Conservation (phyloP, 2,113 vertebrate species). For the Eretmochelys imbricata region DNA sequence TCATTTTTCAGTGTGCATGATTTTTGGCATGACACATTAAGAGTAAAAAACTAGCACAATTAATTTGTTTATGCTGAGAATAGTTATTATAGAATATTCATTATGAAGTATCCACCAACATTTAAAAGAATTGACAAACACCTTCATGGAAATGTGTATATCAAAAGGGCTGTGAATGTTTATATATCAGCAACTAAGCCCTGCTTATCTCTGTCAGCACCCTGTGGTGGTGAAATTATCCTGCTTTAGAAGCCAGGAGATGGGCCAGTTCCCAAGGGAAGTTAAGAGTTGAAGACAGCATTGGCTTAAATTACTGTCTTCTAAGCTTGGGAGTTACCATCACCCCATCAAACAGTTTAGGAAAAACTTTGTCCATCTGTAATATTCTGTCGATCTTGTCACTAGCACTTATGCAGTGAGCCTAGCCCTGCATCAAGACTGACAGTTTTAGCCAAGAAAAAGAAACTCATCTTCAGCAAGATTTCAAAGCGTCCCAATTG, state of each 20-base stretch:
- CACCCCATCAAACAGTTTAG: accelerated
- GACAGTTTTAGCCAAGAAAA: background rate
- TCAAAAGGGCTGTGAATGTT: background rate
- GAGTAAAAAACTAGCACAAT: background rate
- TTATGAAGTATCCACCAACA: background rate
- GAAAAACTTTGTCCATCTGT: background rate
- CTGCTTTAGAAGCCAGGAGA: background rate
- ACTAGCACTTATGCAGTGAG: background rate
- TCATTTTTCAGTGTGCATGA: background rate
- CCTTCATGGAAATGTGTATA: background rate
- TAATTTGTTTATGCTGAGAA: background rate
- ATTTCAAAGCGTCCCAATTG: background rate
- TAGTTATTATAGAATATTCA: background rate
- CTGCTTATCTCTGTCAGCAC: background rate
- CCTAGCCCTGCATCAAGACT: background rate
- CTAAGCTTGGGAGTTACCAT: background rate
- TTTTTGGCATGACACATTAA: background rate
- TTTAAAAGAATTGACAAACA: background rate
- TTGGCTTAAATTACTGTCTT: background rate
- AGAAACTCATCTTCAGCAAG: accelerated
- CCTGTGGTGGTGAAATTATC: background rate
- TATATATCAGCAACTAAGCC: background rate
- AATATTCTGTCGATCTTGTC: background rate
- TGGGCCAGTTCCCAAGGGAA: background rate
- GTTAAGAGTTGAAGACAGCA: accelerated